phyloP scores from a whole-genome alignment of 2,113 vertebrate species.

The Pterocles gutturalis region DNA sequence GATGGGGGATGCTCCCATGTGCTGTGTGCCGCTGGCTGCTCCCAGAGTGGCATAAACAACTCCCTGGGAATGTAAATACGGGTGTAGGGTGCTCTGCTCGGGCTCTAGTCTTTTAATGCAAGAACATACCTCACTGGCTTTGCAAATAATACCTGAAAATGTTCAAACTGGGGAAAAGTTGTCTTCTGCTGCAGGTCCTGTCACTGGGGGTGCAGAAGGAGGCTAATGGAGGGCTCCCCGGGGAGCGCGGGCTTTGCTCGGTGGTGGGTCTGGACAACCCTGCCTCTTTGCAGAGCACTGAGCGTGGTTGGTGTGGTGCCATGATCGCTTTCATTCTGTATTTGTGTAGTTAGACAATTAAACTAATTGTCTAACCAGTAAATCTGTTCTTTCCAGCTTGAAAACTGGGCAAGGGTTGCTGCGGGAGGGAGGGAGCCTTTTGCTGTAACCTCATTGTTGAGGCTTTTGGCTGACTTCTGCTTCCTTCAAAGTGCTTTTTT shows the following conservation, averaged over 20 bases:
- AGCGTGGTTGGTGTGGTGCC: not conserved
- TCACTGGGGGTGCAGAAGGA: not conserved
- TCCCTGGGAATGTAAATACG: rapidly evolving
- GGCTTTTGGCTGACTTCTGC: not conserved
- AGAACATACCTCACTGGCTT: not conserved
- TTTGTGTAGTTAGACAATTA: not conserved
- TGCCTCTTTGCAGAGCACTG: not conserved
- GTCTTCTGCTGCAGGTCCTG: not conserved
- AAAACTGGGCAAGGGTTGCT: not conserved
- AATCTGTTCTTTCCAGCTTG: not conserved
- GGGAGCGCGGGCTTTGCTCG: not conserved
- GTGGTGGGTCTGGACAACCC: not conserved
- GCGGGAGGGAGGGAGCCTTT: not conserved
- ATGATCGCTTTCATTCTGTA: not conserved
- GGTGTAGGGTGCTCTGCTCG: not conserved
- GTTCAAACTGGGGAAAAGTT: not conserved
- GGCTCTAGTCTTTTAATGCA: not conserved
- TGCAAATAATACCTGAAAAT: not conserved
- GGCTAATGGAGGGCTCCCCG: not conserved
- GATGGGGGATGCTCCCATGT: not conserved
- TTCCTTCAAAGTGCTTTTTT: not conserved
- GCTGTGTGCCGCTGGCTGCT: rapidly evolving
- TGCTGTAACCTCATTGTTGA: not conserved
- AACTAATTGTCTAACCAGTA: not conserved
- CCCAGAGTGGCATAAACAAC: rapidly evolving